Evolutionary conservation across 2,888 invertebrate species (phyloP).

Genomic region (Lepidochrysops patricia): DNA sequence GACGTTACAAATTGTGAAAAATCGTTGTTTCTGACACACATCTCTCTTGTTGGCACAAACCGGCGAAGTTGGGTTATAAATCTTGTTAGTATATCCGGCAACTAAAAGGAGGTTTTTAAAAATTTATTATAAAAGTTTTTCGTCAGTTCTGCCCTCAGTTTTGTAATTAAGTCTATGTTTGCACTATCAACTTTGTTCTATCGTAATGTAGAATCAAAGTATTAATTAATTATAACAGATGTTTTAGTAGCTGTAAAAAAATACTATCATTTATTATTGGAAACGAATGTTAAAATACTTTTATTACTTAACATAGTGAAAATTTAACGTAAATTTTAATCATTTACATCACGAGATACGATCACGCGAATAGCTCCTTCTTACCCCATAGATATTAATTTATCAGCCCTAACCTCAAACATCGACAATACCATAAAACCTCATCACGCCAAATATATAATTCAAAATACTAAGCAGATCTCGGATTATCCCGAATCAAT

Average conservation of each 20-base stretch:
- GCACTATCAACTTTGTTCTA: background rate
- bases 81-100: conserved; percentile 32
- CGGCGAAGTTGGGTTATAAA: conserved; percentile 38
- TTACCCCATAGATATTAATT: too few relatives aligned
- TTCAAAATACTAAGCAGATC: background rate
- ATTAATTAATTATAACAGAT: too few relatives aligned
- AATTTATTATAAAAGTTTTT: conserved; percentile 22
- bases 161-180: background rate
- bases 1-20: conserved; percentile 40
- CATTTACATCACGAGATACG: too few relatives aligned
- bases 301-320: too few relatives aligned
- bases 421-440: too few relatives aligned
- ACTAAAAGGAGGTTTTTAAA: conserved; percentile 31
- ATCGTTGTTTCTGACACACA: conserved; percentile 30
- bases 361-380: too few relatives aligned
- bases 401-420: too few relatives aligned
- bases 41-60: conserved; percentile 23
- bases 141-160: background rate
- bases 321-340: too few relatives aligned
- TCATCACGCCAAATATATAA: background rate
- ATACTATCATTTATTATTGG: too few relatives aligned
- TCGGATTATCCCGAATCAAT: background rate
- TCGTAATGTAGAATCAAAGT: too few relatives aligned
- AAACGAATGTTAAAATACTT: too few relatives aligned
- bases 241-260: too few relatives aligned